Evolutionary conservation across 2,797 vertebrate genomes (phyloP), one percentile per base, ranked within the genome.

Genomic region (Margarornis squamiger): DNA sequence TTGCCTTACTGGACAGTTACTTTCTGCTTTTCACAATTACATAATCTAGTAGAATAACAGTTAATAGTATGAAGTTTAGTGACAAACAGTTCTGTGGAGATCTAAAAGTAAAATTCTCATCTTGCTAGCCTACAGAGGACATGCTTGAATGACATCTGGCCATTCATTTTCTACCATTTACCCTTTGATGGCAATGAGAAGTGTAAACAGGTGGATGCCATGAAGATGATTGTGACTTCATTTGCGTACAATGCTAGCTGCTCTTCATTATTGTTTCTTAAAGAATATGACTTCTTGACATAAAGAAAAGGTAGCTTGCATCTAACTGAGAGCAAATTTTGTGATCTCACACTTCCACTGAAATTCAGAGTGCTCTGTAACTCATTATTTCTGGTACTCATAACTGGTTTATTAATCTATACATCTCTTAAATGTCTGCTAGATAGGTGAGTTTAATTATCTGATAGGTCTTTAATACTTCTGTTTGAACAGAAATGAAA

Each of bases 101-200:
- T 14, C 12, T 34, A 32, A 48, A 72, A 65, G n/a, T 32, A 46
- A 84, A 54, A 72, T 54, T 52, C 7, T 59, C 34, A 24, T 36
- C 59, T 66, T 71, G 12, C 12, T 32, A 66, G 12, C 4, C 10
- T 54, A 27, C 7, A 43, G 27, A 85, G 12, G 48, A 54, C 32
- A 41, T 73, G 18, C 23, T n/a, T 36, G 13, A 54, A 43, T 36
- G 72, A 41, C 7, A 59, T 43, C 7, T 73, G 59, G 5, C 26
- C 26, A n/a, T 73, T 46, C 26, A 21, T 54, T 59, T 73, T 36
- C 39, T 73, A n/a, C 8, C 15, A 48, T 15, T 10, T 59, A 66
- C 11, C 41, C 4, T 48, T 72, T 54, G 13, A 54, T 0, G 0
- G 19, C 78, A 85, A 73, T 73, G 13, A 21, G 26, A 45, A 59